A percentile compares a stretch with the other conserved stretches of the same genome.
phyloP scores from a whole-genome alignment of 2,888 invertebrate species.

The Deladenus siricidicola region DNA sequence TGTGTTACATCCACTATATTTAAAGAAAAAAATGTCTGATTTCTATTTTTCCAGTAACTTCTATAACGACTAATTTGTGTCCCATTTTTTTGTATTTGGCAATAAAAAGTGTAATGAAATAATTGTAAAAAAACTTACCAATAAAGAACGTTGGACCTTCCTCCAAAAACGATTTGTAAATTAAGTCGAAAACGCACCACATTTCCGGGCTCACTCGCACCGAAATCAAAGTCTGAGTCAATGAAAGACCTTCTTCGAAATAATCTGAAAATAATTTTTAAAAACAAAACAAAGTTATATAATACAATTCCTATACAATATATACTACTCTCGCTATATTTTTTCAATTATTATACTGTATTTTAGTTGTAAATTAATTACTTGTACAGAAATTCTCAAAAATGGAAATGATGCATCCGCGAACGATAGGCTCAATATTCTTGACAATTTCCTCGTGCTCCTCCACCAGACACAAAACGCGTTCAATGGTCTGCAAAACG shows the following conservation, averaged over 20 bases:
- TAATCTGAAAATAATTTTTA: constrained; percentile 64
- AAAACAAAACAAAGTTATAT: constrained; percentile 15
- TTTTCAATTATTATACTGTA: no score
- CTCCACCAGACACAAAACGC: constrained; percentile 62
- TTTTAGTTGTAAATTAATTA: no score
- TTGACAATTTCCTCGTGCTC: constrained; percentile 65
- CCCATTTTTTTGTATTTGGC: no score
- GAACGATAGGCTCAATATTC: constrained; percentile 80
- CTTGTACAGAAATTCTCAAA: constrained; percentile 29
- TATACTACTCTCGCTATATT: no score
- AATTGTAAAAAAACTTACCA: constrained; percentile 54
- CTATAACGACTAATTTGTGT: no score
- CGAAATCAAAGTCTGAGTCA: constrained; percentile 81
- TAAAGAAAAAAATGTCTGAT: no score
- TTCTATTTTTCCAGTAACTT: no score
- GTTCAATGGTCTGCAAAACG: constrained; percentile 87
- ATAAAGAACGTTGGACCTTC: constrained; percentile 86
- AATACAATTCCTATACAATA: no score
- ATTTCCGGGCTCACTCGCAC: constrained; percentile 80
- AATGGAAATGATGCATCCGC: constrained; percentile 69
- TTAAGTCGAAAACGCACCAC: constrained; percentile 76
- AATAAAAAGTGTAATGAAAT: background rate
- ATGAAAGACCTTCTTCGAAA: constrained; percentile 88
- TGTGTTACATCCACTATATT: no score
- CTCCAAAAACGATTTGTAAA: constrained; percentile 77